Percentiles rank a stretch among this genome's conserved stretches.
Evolutionary conservation across 2,888 invertebrate species (phyloP).

Genomic region (Nephrotoma flavescens): DNA sequence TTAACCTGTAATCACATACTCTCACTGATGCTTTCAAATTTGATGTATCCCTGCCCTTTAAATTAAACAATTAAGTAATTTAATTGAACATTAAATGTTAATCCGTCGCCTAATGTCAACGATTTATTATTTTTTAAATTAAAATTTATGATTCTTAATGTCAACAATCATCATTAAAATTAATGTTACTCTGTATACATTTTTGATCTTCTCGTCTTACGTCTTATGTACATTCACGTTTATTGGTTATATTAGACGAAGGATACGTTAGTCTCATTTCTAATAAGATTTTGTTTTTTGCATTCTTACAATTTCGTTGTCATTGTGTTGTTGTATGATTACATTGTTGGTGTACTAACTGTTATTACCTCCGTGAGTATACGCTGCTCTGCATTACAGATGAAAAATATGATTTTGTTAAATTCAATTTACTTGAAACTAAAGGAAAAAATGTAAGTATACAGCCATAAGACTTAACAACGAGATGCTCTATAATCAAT

Average conservation of each 20-base stretch:
- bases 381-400: not conserved
- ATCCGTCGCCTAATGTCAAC: not conserved
- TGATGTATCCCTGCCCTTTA: not conserved
- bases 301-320: not conserved
- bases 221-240: not conserved
- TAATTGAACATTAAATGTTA: not conserved
- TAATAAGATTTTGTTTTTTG: not conserved
- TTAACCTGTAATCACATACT: too few species aligned
- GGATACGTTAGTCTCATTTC: not conserved
- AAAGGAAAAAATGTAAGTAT: not conserved
- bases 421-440: not conserved
- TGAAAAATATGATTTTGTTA: not conserved
- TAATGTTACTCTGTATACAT: not conserved
- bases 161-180: not conserved
- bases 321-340: not conserved
- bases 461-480: not conserved
- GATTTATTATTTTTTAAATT: not conserved
- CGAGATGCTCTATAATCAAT: not conserved
- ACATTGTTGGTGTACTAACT: not conserved
- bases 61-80: not conserved
- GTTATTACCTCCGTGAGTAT: not conserved
- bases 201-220: not conserved
- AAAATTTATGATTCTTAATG: not conserved
- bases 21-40: too few species aligned
- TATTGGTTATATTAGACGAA: not conserved